Conservation (phyloP, 2,888 invertebrate genomes). For the Empis livida region DNA sequence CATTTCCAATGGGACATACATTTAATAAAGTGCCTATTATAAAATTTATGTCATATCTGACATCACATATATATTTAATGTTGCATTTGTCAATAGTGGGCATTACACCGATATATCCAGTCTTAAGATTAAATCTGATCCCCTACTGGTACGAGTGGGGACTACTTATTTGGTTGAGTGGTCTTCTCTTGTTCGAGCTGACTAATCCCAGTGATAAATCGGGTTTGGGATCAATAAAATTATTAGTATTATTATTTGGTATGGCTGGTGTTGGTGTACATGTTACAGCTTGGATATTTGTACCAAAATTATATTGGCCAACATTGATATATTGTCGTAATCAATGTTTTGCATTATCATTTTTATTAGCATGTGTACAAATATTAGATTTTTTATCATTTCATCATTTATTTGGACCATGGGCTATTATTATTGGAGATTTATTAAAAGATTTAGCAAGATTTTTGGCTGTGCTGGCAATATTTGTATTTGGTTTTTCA, state of each 20-base stretch:
- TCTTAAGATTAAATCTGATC: conserved; percentile 61
- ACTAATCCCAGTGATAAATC: conserved; percentile 97
- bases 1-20: conserved; percentile 86
- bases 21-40: conserved; percentile 98
- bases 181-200: conserved; percentile 86
- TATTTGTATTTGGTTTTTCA: conserved; percentile 98
- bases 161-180: conserved; percentile 87
- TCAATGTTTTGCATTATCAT: conserved; percentile 90
- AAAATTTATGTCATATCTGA: conserved; percentile 98
- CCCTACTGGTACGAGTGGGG: conserved; percentile 97
- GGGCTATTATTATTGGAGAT: conserved; percentile 99
- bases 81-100: conserved; percentile 80
- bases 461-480: conserved; percentile 92
- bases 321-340: conserved; percentile 89
- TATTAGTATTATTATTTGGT: conserved; percentile 73
- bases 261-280: conserved; percentile 86
- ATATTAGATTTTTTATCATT: conserved; percentile 96
- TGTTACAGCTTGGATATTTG: conserved; percentile 61
- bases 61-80: conserved; percentile 97
- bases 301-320: conserved; percentile 60
- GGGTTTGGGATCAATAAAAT: conserved; percentile 88
- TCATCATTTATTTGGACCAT: conserved; percentile 98
- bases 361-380: conserved; percentile 93
- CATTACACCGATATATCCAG: conserved; percentile 76
- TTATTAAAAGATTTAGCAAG: conserved; percentile 87